Evolutionary conservation across 2,888 invertebrate genomes (phyloP), one percentile per base, ranked within the genome.

Genomic region (Eledona agricola): DNA sequence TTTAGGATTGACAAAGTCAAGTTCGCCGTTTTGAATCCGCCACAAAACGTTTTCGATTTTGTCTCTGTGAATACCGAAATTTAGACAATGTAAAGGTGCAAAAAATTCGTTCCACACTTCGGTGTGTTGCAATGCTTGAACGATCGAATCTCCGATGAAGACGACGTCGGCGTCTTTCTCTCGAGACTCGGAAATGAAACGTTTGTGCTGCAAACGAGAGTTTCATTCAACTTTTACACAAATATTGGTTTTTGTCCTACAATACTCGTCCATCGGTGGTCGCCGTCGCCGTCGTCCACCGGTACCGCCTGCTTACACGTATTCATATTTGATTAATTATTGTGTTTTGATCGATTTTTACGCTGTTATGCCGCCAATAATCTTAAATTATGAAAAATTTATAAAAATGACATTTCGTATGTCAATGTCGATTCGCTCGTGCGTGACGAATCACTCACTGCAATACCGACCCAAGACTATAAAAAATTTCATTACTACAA

Each of bases 141-240:
- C 79, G 61, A 94, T 84, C 29, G 93, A 93, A 77, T 95, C 96
- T 1, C 95, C 96, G 58, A 95, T 84, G 67, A 95, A 92, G 63
- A 95, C 84, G 16, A 95, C 93, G 74, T 96, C 95, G 6, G 93
- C 93, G 77, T 96, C 95, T 77, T 90, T 89, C 66, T 91, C 93
- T 72, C 89, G 87, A 3, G 90, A 89, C 74, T 94, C 91, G 5
- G 84, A 83, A 47, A 93, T 80, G 77, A 93, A 94, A 65, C 91
- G 82, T 66, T 90, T 87, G 74, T 95, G 95, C 92, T 92, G 78
- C 55, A 83, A 68, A 60, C 56, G 55, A 51, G 38, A 59, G 73
- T 71, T 53, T 13, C 1, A 23, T 9, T 12, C 23, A 20, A 1
- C 10, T 13, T 40, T 28, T 47, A 23, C 26, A 10, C 72, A 72